These are phyloP conservation scores for Callyntrura guangdongensis DNA, from an alignment of 2,888 invertebrate species.

Conservation along the genomic window DNA sequence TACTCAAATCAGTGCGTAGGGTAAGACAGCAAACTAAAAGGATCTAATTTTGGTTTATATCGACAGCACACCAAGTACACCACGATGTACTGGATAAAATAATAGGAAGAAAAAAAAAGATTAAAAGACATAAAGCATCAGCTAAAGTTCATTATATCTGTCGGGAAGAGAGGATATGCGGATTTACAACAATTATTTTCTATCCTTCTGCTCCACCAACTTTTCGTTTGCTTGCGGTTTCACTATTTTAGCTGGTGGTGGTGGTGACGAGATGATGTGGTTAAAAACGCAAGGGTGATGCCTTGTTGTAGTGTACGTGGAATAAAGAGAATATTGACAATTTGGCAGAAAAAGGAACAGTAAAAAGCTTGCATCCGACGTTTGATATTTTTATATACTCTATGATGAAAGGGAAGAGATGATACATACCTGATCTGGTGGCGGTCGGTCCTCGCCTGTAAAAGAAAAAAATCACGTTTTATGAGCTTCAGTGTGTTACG, in stretches of 20 bases:
- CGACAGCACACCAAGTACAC: no score
- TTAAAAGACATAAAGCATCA: constrained; percentile 72
- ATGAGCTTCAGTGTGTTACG: constrained; percentile 80
- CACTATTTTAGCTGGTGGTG: neutral
- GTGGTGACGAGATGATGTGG: no score
- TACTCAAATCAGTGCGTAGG: no score
- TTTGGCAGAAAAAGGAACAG: constrained; percentile 33
- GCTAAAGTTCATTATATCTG: constrained; percentile 73
- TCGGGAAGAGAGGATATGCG: constrained; percentile 68
- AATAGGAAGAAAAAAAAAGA: constrained; percentile 55
- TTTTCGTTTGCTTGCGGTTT: constrained; percentile 40
- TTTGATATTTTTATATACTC: constrained; percentile 62
- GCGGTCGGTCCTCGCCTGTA: constrained; percentile 83
- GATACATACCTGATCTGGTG: constrained; percentile 83
- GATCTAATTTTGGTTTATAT: constrained; percentile 16
- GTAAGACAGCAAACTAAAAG: neutral
- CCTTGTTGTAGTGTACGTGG: neutral
- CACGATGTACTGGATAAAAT: constrained; percentile 26
- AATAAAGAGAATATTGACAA: neutral
- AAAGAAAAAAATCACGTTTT: constrained; percentile 83
- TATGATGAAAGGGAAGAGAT: constrained; percentile 62
- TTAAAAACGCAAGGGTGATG: no score
- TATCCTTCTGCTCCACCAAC: constrained; percentile 1
- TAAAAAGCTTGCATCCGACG: constrained; percentile 29
- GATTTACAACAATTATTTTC: constrained; percentile 70